phyloP scores from a whole-genome alignment of 30 jellyfish, hydroid and myxozoan species.

The Pelagia noctiluca region DNA sequence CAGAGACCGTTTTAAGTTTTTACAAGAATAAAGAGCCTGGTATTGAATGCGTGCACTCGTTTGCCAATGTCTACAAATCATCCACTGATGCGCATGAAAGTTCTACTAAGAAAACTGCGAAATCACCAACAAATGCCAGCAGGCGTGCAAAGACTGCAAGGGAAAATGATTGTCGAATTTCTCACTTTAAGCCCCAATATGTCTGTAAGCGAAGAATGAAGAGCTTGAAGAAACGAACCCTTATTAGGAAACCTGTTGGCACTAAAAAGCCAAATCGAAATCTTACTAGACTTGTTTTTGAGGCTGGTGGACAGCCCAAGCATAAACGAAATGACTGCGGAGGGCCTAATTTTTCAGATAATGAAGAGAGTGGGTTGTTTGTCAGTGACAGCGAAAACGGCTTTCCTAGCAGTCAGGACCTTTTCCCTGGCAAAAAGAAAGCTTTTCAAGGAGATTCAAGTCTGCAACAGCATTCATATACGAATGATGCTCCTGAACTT shows the following conservation, averaged over 20 bases:
- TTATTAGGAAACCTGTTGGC: background rate
- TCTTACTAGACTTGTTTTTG: too few relatives aligned
- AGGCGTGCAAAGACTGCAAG: background rate
- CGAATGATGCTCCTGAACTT: background rate
- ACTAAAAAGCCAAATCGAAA: too few relatives aligned
- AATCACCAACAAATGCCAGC: background rate
- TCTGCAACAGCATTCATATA: background rate
- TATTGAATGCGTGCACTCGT: slow-evolving; percentile 30
- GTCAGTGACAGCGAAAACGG: background rate
- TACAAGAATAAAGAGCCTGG: slow-evolving; percentile 58
- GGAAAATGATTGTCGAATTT: too few relatives aligned
- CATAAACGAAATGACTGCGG: background rate
- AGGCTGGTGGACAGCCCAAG: background rate
- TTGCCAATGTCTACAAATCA: slow-evolving; percentile 26
- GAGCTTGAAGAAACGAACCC: background rate
- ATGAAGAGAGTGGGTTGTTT: background rate
- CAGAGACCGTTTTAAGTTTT: slow-evolving; percentile 25
- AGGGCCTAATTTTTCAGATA: background rate
- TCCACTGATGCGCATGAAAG: background rate
- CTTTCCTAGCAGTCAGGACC: background rate
- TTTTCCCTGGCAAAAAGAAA: background rate
- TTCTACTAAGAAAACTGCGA: background rate
- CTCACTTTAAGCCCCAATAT: background rate
- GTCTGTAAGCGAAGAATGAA: background rate
- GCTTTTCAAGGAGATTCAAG: background rate